Evolutionary conservation across 1,140 invertebrate species (phyloP).

Genomic region (Drosophila rhopaloa): DNA sequence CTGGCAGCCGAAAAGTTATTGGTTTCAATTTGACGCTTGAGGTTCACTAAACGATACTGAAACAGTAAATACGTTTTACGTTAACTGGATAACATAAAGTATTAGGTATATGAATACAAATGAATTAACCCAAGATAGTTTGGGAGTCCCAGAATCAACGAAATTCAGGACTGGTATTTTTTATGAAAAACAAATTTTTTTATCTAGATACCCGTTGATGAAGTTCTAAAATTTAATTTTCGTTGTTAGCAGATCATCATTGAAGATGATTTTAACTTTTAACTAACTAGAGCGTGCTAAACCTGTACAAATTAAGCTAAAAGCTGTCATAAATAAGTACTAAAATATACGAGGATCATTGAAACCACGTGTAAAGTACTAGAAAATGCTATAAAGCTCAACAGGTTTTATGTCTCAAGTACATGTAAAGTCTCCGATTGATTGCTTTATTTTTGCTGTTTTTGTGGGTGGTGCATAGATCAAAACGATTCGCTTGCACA

Average conservation of each 20-base stretch:
- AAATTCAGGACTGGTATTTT: too few species aligned
- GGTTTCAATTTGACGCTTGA: background rate
- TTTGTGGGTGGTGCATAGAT: slow-evolving; percentile 67
- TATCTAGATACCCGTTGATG: too few species aligned
- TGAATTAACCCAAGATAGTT: background rate
- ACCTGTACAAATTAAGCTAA: slow-evolving; percentile 34
- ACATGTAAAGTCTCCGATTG: slow-evolving; percentile 45
- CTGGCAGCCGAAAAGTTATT: slow-evolving; percentile 35
- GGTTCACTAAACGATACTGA: background rate
- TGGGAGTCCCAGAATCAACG: too few species aligned
- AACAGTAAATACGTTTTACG: slow-evolving; percentile 2
- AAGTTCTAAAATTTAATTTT: background rate
- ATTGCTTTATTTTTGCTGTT: slow-evolving; percentile 36
- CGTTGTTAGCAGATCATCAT: background rate
- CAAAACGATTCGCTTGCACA: slow-evolving; percentile 57
- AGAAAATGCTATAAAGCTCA: slow-evolving; percentile 7
- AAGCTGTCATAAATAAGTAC: slow-evolving; percentile 33
- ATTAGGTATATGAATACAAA: slow-evolving; percentile 7
- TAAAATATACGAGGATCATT: slow-evolving; percentile 8
- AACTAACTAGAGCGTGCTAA: slow-evolving; percentile 13
- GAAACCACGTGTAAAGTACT: slow-evolving; percentile 7
- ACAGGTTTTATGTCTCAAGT: slow-evolving; percentile 30
- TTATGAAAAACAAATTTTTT: too few species aligned
- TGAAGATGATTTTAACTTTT: background rate
- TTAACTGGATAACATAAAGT: slow-evolving; percentile 6